Conservation (phyloP, 2,797 vertebrate species). For the Apodemus agrarius region DNA sequence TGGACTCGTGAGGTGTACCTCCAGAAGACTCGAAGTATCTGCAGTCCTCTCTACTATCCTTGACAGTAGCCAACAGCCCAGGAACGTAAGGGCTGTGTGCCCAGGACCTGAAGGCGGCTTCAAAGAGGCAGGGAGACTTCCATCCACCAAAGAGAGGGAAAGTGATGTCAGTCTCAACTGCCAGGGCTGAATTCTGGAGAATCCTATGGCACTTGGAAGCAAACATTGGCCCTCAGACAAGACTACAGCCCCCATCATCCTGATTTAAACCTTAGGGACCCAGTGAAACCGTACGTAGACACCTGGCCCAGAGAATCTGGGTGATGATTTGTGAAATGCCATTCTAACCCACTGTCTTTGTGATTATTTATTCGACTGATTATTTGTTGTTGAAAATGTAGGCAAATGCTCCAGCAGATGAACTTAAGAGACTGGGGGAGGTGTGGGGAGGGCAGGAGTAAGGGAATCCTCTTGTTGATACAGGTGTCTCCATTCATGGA, state of each 20-base stretch:
- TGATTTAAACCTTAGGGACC: background rate
- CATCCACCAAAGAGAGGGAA: background rate
- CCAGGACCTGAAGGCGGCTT: background rate
- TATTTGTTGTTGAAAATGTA: constrained; percentile 46
- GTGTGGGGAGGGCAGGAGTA: background rate
- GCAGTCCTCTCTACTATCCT: background rate
- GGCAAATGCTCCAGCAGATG: background rate
- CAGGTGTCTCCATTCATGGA: background rate
- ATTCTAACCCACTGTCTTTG: background rate
- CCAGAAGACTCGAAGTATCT: background rate
- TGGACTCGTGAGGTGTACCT: background rate
- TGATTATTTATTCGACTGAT: background rate
- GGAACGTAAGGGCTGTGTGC: background rate
- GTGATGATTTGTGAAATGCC: background rate
- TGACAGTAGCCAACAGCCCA: background rate
- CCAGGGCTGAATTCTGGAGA: constrained; percentile 4
- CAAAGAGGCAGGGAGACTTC: background rate
- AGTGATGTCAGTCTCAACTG: background rate
- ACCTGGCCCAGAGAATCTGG: background rate
- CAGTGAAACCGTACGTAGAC: background rate
- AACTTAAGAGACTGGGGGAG: background rate
- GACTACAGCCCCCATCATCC: background rate
- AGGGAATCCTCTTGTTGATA: background rate
- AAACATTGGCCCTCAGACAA: background rate
- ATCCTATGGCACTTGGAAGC: background rate